Conservation (phyloP, 2,888 invertebrate species). For the Diabrotica balteata region DNA sequence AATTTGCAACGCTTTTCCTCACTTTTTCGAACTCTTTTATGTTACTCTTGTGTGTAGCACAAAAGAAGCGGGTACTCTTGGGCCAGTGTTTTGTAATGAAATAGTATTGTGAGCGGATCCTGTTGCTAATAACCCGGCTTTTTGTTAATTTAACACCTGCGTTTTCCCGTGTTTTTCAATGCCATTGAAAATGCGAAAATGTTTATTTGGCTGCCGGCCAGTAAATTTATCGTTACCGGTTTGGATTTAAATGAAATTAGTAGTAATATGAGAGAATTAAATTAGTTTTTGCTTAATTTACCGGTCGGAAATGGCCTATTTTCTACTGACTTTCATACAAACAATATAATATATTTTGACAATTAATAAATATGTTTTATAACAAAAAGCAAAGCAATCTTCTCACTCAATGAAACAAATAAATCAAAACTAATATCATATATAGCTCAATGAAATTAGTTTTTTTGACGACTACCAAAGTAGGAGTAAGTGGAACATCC, state of each 20-base stretch:
- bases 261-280: too few species aligned
- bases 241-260: neutral
- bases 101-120: conserved; percentile 34
- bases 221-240: conserved; percentile 8
- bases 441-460: too few species aligned
- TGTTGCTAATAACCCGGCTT: conserved; percentile 23
- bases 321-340: too few species aligned
- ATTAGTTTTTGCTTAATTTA: too few species aligned
- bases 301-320: too few species aligned
- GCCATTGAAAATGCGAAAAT: conserved; percentile 1
- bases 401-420: too few species aligned
- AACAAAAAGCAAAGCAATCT: too few species aligned
- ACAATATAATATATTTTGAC: too few species aligned
- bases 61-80: conserved; percentile 17
- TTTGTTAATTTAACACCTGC: conserved; percentile 29
- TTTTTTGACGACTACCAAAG: too few species aligned
- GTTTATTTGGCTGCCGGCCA: neutral
- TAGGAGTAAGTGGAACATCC: too few species aligned
- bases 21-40: conserved; percentile 20
- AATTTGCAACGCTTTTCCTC: conserved; percentile 30
- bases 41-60: conserved; percentile 17
- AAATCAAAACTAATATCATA: too few species aligned
- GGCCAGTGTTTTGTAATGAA: conserved; percentile 32
- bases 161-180: conserved; percentile 17
- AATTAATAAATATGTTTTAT: too few species aligned